Percentiles rank a stretch among this genome's conserved stretches.
These are phyloP conservation scores for Agelas oroides DNA, from an alignment of 37 sponge, comb jelly and placozoan species.

Conservation along the genomic window DNA sequence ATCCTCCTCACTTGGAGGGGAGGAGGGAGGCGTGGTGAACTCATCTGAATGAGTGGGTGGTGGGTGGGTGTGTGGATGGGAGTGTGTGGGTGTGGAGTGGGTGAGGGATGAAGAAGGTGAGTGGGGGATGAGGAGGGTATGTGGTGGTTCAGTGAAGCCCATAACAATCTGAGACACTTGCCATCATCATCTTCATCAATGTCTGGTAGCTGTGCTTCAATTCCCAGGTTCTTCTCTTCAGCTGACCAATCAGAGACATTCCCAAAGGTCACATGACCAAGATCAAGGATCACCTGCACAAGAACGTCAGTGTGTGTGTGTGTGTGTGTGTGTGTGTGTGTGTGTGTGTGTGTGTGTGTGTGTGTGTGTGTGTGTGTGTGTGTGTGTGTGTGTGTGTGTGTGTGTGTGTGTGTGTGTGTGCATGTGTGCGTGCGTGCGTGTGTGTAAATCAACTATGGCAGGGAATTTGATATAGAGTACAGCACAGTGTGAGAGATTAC, in stretches of 20 bases:
- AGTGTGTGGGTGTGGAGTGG: neutral
- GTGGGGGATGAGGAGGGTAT: neutral
- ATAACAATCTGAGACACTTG: too few species aligned
- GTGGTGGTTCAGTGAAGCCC: too few species aligned
- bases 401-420: too few species aligned
- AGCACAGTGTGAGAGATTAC: neutral
- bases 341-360: too few species aligned
- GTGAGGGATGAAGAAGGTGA: neutral
- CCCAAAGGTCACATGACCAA: conserved; percentile 80
- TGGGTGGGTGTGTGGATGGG: neutral
- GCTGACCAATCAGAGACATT: conserved; percentile 64
- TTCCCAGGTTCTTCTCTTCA: neutral
- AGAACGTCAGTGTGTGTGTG: too few species aligned
- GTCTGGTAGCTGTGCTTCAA: neutral
- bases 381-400: too few species aligned
- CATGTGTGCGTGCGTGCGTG: too few species aligned
- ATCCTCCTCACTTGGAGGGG: conserved; percentile 63
- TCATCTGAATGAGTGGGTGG: conserved; percentile 22
- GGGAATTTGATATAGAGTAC: neutral
- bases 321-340: too few species aligned
- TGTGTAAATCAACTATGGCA: too few species aligned
- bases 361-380: too few species aligned
- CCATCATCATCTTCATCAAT: conserved; percentile 57
- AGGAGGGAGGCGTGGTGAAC: conserved; percentile 77
- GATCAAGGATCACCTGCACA: conserved; percentile 79